Conservation (phyloP, 2,888 invertebrate genomes). For the Timema podura region DNA sequence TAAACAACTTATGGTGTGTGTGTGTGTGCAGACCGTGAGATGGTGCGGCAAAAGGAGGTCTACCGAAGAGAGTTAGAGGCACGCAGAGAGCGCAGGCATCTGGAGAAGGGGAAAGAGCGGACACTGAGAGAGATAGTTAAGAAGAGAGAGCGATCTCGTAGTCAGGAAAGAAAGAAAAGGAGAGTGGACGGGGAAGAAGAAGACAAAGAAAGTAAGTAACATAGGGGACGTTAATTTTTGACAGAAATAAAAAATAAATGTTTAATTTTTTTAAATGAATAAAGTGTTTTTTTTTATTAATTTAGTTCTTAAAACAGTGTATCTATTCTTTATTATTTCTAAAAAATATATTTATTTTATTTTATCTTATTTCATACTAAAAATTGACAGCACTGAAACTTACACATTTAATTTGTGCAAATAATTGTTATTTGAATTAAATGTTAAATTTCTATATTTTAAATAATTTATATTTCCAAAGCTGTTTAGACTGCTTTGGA, state of each 20-base stretch:
- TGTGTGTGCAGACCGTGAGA: slow-evolving; percentile 59
- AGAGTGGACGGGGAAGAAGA: slow-evolving; percentile 32
- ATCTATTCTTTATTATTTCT: neutral
- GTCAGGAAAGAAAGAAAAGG: slow-evolving; percentile 33
- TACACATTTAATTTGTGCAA: too few species aligned
- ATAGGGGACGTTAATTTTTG: too few species aligned
- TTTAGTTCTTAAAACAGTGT: neutral
- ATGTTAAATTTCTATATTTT: too few species aligned
- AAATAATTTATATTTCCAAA: too few species aligned
- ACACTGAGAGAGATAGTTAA: slow-evolving; percentile 41
- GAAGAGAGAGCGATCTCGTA: slow-evolving; percentile 36
- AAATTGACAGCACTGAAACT: too few species aligned
- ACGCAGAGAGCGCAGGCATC: slow-evolving; percentile 56
- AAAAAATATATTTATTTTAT: neutral
- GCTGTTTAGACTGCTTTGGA: too few species aligned
- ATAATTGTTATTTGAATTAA: too few species aligned
- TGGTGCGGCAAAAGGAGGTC: slow-evolving; percentile 71
- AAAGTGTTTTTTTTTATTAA: too few species aligned
- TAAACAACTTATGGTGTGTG: too few species aligned
- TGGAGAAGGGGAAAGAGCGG: slow-evolving; percentile 46
- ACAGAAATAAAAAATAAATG: too few species aligned
- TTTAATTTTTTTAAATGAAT: too few species aligned
- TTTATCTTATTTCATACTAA: neutral
- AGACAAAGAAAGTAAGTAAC: slow-evolving; percentile 35
- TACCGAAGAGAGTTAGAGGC: slow-evolving; percentile 70